Percentiles rank a stretch among this genome's conserved stretches.
These are phyloP conservation scores for Drosophila yakuba DNA, from an alignment of 1,140 invertebrate genomes.

Conservation along the genomic window DNA sequence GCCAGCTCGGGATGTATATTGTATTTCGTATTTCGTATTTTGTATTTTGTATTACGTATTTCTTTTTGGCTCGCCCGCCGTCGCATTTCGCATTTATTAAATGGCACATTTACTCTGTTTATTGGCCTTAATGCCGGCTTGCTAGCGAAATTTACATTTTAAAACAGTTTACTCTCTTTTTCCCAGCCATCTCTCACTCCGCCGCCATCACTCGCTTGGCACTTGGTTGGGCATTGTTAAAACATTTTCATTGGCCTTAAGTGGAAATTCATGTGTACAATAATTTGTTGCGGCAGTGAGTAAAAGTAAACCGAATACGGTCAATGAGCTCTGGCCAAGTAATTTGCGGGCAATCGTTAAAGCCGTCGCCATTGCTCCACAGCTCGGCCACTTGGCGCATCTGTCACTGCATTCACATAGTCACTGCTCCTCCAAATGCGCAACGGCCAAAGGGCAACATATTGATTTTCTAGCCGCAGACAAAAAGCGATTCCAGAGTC, in stretches of 20 bases:
- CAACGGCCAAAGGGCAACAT: slow-evolving; percentile 26
- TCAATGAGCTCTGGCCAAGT: slow-evolving; percentile 65
- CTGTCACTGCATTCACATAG: neutral
- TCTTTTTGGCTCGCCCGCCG: slow-evolving; percentile 24
- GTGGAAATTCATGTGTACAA: slow-evolving; percentile 83
- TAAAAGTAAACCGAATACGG: slow-evolving; percentile 61
- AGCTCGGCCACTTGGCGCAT: neutral
- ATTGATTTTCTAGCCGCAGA: slow-evolving; percentile 64
- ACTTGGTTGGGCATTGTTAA: slow-evolving; percentile 58
- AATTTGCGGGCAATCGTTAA: slow-evolving; percentile 25
- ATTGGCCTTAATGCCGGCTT: slow-evolving; percentile 81
- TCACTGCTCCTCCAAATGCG: slow-evolving; percentile 1
- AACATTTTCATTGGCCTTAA: slow-evolving; percentile 83
- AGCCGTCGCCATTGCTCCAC: slow-evolving; percentile 1
- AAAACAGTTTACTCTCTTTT: slow-evolving; percentile 73
- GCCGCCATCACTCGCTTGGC: slow-evolving; percentile 19
- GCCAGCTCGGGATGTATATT: too few species aligned
- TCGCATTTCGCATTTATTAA: slow-evolving; percentile 68
- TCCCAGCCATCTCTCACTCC: slow-evolving; percentile 2
- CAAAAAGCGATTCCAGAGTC: slow-evolving; percentile 11
- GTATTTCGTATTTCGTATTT: slow-evolving; percentile 21
- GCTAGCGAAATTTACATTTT: slow-evolving; percentile 80
- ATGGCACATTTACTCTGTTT: slow-evolving; percentile 81
- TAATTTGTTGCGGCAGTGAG: slow-evolving; percentile 79
- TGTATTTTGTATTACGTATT: slow-evolving; percentile 51